phyloP scores from a whole-genome alignment of 2,797 vertebrate genomes.

The Perodicticus potto region DNA sequence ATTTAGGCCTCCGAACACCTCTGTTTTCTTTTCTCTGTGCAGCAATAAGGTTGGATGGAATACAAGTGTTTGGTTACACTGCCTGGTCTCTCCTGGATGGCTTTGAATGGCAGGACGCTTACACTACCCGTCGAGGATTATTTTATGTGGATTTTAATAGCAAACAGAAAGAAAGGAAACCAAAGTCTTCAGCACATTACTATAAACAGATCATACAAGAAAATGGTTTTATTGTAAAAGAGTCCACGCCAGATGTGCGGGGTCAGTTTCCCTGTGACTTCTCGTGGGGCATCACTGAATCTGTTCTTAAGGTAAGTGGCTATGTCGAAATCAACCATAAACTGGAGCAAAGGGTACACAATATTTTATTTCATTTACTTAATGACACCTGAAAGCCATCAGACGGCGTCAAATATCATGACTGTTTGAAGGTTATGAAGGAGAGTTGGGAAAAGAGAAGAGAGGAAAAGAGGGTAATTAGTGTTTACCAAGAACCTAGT shows the following conservation, averaged over 20 bases:
- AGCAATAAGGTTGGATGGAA: conserved; percentile 93
- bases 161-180: conserved; percentile 89
- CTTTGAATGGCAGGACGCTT: conserved; percentile 96
- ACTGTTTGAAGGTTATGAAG: background rate
- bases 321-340: background rate
- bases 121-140: conserved; percentile 92
- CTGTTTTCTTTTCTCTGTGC: conserved; percentile 68
- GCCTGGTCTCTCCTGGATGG: conserved; percentile 97
- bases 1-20: background rate
- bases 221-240: conserved; percentile 92
- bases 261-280: conserved; percentile 95
- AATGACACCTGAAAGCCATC: background rate
- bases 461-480: background rate
- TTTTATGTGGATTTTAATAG: conserved; percentile 95
- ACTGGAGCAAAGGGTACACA: background rate
- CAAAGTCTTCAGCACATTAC: conserved; percentile 95
- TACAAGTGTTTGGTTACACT: conserved; percentile 94
- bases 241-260: conserved; percentile 82
- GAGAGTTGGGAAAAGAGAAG: background rate
- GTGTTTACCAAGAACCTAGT: background rate
- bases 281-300: conserved; percentile 96
- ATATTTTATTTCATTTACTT: background rate
- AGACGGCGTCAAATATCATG: background rate
- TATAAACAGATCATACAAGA: conserved; percentile 92
- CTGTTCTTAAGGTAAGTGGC: conserved; percentile 92